Conservation (phyloP, 2,888 invertebrate species). For the Callyntrura sp. region DNA sequence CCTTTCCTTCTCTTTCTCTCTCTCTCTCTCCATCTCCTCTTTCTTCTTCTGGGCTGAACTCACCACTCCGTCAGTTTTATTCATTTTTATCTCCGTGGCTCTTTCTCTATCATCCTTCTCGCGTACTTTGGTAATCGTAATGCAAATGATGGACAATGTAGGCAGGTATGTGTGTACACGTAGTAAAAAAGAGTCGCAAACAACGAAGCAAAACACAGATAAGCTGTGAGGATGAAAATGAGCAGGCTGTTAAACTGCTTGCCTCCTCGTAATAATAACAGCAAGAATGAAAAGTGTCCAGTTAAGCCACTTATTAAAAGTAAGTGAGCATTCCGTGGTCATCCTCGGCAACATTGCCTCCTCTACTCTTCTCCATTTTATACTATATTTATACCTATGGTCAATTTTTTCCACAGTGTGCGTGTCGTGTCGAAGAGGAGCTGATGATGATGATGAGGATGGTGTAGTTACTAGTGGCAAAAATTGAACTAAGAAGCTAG, state of each 20-base stretch:
- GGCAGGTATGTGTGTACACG: not conserved
- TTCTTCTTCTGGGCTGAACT: slow-evolving; percentile 72
- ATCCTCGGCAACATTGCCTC: not conserved
- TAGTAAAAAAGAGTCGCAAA: slow-evolving; percentile 13
- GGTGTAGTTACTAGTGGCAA: slow-evolving; percentile 45
- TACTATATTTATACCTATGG: no score
- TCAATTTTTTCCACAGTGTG: not conserved
- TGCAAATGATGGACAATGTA: slow-evolving; percentile 34
- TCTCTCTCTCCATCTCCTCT: slow-evolving; percentile 24
- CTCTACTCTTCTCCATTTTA: no score
- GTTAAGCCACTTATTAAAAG: slow-evolving; percentile 78
- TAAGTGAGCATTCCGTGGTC: slow-evolving; percentile 41
- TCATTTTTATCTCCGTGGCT: slow-evolving; percentile 3
- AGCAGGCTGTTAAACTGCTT: slow-evolving; percentile 77
- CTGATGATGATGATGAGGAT: no score
- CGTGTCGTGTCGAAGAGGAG: slow-evolving; percentile 45
- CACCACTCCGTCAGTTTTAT: slow-evolving; percentile 43
- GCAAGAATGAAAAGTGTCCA: slow-evolving; percentile 75
- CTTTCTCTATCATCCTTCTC: slow-evolving; percentile 47
- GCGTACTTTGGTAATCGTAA: slow-evolving; percentile 32
- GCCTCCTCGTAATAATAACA: slow-evolving; percentile 70
- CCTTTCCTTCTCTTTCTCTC: slow-evolving; percentile 69
- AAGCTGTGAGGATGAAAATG: slow-evolving; percentile 28
- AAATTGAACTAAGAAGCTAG: slow-evolving; percentile 51
- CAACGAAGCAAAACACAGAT: not conserved